These are phyloP conservation scores for Nasalis larvatus DNA, from an alignment of 2,113 vertebrate species.

Conservation along the genomic window DNA sequence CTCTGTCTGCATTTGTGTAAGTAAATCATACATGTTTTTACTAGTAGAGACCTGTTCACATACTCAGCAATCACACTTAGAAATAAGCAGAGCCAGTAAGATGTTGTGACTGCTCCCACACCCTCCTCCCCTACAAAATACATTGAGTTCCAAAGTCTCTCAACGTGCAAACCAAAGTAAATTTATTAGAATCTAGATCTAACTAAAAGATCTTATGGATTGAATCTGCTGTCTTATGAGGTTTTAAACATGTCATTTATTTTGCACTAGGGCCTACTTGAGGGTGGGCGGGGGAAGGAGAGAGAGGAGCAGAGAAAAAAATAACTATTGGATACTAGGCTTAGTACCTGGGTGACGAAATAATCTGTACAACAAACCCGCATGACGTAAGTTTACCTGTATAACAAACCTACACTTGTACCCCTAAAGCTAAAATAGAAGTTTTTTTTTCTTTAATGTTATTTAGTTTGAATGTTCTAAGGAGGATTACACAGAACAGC, in stretches of 20 bases:
- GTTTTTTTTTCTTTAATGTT: background rate
- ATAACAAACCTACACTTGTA: no score
- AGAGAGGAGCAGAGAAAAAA: no score
- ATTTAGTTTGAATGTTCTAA: slow-evolving; percentile 64
- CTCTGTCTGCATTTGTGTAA: background rate
- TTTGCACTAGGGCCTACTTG: background rate
- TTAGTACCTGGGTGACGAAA: no score
- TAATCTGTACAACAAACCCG: no score
- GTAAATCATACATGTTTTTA: background rate
- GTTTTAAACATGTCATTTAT: slow-evolving; percentile 54
- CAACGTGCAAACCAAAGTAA: slow-evolving; percentile 34
- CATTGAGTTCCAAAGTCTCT: background rate
- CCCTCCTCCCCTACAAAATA: background rate
- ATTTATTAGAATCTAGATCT: slow-evolving; percentile 35
- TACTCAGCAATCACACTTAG: background rate
- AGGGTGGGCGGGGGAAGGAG: no score
- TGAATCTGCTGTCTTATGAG: slow-evolving; percentile 40
- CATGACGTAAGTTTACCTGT: no score
- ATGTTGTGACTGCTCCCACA: background rate
- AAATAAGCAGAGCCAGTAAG: background rate
- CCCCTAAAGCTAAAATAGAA: no score
- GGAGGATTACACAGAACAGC: slow-evolving; percentile 44
- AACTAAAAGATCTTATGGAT: slow-evolving; percentile 38
- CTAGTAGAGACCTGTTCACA: background rate
- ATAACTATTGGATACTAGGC: no score